phyloP scores from a whole-genome alignment of 1,140 invertebrate species.

The Cherax destructor region DNA sequence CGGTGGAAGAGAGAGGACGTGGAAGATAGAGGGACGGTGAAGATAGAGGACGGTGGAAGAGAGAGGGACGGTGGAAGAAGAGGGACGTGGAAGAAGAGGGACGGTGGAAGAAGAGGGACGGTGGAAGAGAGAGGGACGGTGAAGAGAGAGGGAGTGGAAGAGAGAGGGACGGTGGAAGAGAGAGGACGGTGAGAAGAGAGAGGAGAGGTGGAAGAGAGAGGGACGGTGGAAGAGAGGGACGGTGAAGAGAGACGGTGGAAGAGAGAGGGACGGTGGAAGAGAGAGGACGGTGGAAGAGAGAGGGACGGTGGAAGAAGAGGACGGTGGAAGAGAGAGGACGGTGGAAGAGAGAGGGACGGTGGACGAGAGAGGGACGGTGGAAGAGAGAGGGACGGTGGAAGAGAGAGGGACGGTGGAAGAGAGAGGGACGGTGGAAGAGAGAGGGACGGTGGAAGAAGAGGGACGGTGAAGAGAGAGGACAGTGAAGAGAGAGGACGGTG shows the following conservation, averaged over 20 bases:
- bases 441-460: too few relatives aligned
- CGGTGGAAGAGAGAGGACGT: background rate
- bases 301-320: background rate
- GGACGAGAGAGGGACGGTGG: background rate
- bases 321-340: background rate
- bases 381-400: background rate
- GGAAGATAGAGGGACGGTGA: conserved; percentile 2
- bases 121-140: background rate
- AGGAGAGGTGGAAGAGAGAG: background rate
- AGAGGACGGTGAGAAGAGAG: background rate
- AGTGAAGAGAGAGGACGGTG: too few relatives aligned
- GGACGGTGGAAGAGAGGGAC: background rate
- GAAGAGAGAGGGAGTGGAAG: background rate
- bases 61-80: background rate
- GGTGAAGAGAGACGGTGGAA: background rate
- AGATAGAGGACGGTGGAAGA: background rate
- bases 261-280: background rate
- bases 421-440: too few relatives aligned
- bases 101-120: background rate
- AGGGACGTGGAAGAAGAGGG: background rate
- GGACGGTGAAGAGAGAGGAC: too few relatives aligned
- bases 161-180: background rate
- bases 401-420: too few relatives aligned
- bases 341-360: background rate
- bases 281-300: background rate